Evolutionary conservation across 35 echinoderm and acorn worm genomes (phyloP), one percentile per base, ranked within the genome.

Genomic region (Apostichopus japonicus): DNA sequence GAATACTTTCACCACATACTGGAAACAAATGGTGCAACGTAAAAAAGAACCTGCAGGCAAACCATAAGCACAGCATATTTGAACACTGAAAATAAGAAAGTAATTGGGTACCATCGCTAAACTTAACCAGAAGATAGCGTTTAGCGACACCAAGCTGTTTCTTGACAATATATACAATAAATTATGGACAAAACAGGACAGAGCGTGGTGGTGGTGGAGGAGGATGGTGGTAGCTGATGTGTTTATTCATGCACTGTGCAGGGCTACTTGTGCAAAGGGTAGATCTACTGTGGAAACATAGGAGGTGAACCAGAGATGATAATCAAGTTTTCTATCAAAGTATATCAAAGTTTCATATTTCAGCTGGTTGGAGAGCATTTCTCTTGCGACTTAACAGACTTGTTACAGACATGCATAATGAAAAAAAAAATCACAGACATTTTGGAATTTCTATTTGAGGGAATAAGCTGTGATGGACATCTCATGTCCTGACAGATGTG

Each of bases 331-430:
- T 83, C 21, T 56, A 57, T 84, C 11, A 84, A 84, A 56, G 56
- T 57, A 22, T 75, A 67, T 44, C 33, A 44, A 84, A 10, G 81
- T 84, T 58, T 84, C 81, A 84, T 84, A 84, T 57, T 84, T 84
- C 81, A 84, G 53, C n/a, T 57, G 81, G 81, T 84, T 84, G 54
- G 81, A 84, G 81, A 84, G 81, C 81, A 84, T 15, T 58, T 84
- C 57, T 10, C 56, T 84, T 75, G 71, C 71, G 21, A 75, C 16
- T 75, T 23, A 19, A 75, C 57, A 13, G 57, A 61, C 57, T 10
- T 13, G 57, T 61, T 61, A 61, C 57, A 13, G 13, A 13, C 57
- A 61, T 61, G 13, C 7, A 10, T 61, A 61, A 61, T 75, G 16
- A 0, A 75, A 75, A 23, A 75, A 23, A 75, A n/a, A 75, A 23